phyloP scores from a whole-genome alignment of 2,888 invertebrate genomes.

The Eurois occulta region DNA sequence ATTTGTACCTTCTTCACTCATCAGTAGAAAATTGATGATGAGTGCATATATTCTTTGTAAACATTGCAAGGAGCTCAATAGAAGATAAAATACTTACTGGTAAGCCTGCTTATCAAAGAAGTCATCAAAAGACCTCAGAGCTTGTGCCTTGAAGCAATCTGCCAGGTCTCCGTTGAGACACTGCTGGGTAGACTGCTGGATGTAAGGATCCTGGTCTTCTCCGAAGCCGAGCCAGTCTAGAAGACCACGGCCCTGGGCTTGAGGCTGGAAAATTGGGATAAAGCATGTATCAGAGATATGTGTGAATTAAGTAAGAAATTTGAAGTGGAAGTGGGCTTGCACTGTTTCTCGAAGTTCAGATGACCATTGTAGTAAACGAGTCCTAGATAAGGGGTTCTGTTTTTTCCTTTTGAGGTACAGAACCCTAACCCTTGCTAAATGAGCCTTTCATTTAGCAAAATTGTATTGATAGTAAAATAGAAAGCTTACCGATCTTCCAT shows the following conservation, averaged over 20 bases:
- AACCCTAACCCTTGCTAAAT: too few relatives aligned
- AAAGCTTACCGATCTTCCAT: constrained; percentile 84
- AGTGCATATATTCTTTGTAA: not conserved
- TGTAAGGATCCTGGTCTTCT: constrained; percentile 94
- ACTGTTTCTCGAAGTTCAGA: not conserved
- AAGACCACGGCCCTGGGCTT: constrained; percentile 92
- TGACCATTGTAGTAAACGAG: not conserved
- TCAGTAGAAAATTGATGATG: not conserved
- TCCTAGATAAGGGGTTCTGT: too few relatives aligned
- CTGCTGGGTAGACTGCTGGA: constrained; percentile 93
- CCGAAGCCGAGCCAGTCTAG: constrained; percentile 95
- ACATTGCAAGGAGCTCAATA: not conserved
- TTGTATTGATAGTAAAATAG: too few relatives aligned
- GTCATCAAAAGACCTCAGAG: constrained; percentile 93
- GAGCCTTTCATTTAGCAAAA: too few relatives aligned
- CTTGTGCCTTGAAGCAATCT: constrained; percentile 96
- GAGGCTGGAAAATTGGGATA: constrained; percentile 78
- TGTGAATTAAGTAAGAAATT: not conserved
- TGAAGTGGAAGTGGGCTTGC: not conserved
- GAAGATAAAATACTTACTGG: constrained; percentile 76
- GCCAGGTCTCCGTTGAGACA: constrained; percentile 95
- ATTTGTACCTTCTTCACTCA: not conserved
- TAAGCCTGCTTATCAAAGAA: constrained; percentile 93
- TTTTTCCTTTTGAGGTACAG: too few relatives aligned
- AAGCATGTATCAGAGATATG: not conserved